Percentiles rank a stretch among this genome's conserved stretches.
These are phyloP conservation scores for Drosophila saltans DNA, from an alignment of 1,140 invertebrate genomes.

Conservation along the genomic window DNA sequence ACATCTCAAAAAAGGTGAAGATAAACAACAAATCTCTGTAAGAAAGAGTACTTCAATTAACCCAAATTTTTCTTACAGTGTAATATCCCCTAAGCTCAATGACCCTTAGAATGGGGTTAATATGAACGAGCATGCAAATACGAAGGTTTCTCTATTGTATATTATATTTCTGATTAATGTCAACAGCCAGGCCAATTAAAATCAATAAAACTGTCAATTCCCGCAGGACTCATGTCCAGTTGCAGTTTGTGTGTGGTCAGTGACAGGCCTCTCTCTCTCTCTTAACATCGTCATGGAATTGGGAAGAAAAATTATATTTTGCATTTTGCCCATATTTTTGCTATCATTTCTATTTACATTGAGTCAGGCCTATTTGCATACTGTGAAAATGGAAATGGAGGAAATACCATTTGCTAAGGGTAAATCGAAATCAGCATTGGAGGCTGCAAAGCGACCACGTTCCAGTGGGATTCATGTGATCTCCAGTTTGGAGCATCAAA, in stretches of 20 bases:
- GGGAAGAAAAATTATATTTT: conserved; percentile 46
- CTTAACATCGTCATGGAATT: conserved; percentile 48
- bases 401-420: conserved; percentile 61
- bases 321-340: conserved; percentile 57
- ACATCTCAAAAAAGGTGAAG: too few species aligned
- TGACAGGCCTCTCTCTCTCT: not conserved
- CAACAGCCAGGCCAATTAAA: conserved; percentile 53
- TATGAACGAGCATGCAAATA: conserved; percentile 42
- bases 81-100: not conserved
- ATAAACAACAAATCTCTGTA: too few species aligned
- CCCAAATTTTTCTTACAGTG: not conserved
- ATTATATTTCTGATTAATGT: conserved; percentile 31
- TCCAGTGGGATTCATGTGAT: conserved; percentile 68
- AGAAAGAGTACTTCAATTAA: too few species aligned
- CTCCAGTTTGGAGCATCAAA: conserved; percentile 65
- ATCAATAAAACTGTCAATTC: conserved; percentile 58
- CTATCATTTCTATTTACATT: conserved; percentile 48
- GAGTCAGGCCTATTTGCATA: conserved; percentile 59
- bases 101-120: conserved; percentile 35
- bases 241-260: conserved; percentile 21
- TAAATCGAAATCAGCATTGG: not conserved
- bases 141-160: not conserved
- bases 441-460: not conserved
- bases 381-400: conserved; percentile 69
- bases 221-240: conserved; percentile 51